Conservation (phyloP, 2,113 vertebrate genomes). For the Seriola dumerili region DNA sequence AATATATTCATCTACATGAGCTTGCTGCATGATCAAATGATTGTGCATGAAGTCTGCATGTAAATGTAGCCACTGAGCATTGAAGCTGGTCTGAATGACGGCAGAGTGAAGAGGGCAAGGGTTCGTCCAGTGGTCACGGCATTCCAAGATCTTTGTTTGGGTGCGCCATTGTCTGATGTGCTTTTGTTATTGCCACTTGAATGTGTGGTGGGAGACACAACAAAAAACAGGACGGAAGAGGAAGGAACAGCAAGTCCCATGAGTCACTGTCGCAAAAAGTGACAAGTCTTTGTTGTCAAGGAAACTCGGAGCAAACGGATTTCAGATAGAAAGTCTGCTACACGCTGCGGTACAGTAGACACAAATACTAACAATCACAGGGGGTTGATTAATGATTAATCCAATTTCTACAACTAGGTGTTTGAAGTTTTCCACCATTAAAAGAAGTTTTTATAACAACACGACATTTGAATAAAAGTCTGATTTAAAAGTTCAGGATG, state of each 20-base stretch:
- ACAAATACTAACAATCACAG: background rate
- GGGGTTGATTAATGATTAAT: background rate
- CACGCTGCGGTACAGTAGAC: background rate
- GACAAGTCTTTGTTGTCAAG: conserved; percentile 25
- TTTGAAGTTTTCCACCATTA: background rate
- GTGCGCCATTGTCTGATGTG: conserved; percentile 44
- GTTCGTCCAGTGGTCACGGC: conserved; percentile 24
- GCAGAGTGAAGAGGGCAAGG: background rate
- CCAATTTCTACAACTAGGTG: background rate
- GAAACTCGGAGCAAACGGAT: conserved; percentile 26
- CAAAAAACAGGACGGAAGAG: conserved; percentile 36
- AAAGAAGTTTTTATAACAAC: background rate
- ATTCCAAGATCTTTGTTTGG: conserved; percentile 52
- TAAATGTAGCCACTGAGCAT: background rate
- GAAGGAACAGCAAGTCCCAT: conserved; percentile 30
- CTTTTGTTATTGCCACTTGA: conserved; percentile 40
- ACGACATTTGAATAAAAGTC: background rate
- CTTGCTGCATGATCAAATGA: background rate
- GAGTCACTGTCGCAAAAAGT: conserved; percentile 31
- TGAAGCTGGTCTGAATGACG: background rate
- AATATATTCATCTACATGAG: background rate
- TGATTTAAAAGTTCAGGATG: conserved; percentile 25
- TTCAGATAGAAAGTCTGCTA: conserved; percentile 1
- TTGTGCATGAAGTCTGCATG: background rate
- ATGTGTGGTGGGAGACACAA: conserved; percentile 30